Base-by-base conservation (phyloP, 1,140 invertebrate species). In the Hycleus cichorii region DNA sequence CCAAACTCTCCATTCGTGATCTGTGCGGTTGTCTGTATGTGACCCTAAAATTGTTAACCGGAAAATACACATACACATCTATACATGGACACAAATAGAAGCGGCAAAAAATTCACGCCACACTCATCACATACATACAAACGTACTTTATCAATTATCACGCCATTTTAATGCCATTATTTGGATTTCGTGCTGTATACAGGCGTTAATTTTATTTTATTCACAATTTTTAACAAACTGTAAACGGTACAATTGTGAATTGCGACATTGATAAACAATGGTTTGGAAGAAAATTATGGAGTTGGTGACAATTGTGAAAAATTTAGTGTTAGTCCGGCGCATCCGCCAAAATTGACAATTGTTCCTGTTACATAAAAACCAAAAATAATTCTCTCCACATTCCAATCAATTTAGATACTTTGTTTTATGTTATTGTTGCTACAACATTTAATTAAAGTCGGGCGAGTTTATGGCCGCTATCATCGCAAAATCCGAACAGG, bases 81-180 rank as follows among this genome's bases (percentile, higher is more conserved):
- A 18, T 18, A 39, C 6, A 39, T 39, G 10, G 10, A 39, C 6
- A 39, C 6, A 39, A 39, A 39, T 10, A 39, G 51, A 45, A 46
- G 46, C 40, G 26, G 44, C 44, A 55, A 55, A 45, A 55, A 55
- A 55, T 47, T 55, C 39, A 55, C 52, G 52, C 52, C 52, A 55
- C 52, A 55, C 52, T 55, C 52, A 55, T 55, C 52, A 55, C 52
- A 55, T 44, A 43, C 32, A 47, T 55, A 49, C 32, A 26, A 24
- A 51, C 49, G 57, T 58, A 58, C 57, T 58, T 58, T 58, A 58
- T 58, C 57, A 58, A 58, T 58, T 58, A 58, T 58, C 57, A 47
- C 57, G 57, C 57, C 57, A 58, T 58, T 58, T 58, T 58, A 58
- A 40, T 50, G 57, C 57, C 49, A 58, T 58, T 58, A 58, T 58